These are phyloP conservation scores for Prunella fulvescens DNA, from an alignment of 2,113 vertebrate species.

Conservation along the genomic window DNA sequence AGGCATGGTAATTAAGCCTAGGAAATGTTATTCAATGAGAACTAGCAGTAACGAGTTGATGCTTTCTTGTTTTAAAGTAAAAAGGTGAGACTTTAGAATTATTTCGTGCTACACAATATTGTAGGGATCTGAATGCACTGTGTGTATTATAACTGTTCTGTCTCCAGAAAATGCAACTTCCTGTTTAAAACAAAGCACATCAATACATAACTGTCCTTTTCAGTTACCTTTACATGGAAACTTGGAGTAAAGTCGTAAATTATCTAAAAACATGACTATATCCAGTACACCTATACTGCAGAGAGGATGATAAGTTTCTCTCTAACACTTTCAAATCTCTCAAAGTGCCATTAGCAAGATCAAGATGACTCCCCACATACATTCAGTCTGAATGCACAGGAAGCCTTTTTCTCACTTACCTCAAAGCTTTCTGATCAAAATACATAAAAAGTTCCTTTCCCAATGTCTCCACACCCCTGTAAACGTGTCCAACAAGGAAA, in stretches of 20 bases:
- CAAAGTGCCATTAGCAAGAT: neutral
- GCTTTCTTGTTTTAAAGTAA: neutral
- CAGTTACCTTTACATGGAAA: neutral
- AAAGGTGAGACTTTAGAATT: neutral
- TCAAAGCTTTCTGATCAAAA: constrained; percentile 83
- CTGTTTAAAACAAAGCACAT: neutral
- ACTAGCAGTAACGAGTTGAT: neutral
- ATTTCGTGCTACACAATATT: neutral
- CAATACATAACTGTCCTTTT: neutral
- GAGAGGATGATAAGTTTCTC: neutral
- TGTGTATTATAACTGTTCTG: neutral
- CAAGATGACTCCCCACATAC: neutral
- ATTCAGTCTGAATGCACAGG: neutral
- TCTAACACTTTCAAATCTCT: neutral
- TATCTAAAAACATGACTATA: neutral
- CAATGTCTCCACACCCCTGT: constrained; percentile 82
- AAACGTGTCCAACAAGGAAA: constrained; percentile 69
- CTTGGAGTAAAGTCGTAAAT: neutral
- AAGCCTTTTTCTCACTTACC: constrained; percentile 67
- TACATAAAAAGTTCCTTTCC: constrained; percentile 94
- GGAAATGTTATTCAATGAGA: neutral
- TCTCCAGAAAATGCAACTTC: neutral
- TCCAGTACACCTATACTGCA: neutral
- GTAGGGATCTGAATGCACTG: neutral
- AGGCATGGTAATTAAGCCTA: neutral